Evolutionary conservation across 92 coral and sea anemone genomes (phyloP).

Genomic region (Paramuricea clavata): DNA sequence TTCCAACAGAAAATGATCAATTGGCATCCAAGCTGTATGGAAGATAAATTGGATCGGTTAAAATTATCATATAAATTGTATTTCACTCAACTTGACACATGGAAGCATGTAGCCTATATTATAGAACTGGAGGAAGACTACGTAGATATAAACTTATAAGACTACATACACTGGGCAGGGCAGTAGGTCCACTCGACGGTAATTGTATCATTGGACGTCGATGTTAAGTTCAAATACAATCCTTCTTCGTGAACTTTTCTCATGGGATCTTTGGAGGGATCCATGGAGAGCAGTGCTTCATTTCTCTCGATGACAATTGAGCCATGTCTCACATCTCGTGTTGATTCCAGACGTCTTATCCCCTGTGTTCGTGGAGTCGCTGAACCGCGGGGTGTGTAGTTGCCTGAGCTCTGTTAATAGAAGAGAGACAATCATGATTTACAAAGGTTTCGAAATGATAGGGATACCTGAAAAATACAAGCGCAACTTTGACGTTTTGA

Average conservation of each 20-base stretch:
- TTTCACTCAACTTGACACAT: not conserved
- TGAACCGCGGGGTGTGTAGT: not conserved
- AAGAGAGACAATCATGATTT: not conserved
- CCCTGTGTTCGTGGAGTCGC: not conserved
- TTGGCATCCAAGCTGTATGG: slow-evolving; percentile 29
- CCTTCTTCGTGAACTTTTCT: slow-evolving; percentile 19
- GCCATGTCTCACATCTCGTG: slow-evolving; percentile 20
- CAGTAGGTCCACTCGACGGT: slow-evolving; percentile 41
- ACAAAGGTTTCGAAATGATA: no score
- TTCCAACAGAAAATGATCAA: slow-evolving; percentile 38
- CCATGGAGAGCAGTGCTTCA: slow-evolving; percentile 26
- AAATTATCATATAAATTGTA: no score
- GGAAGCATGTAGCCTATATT: no score
- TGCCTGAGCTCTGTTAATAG: not conserved
- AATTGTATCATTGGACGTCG: slow-evolving; percentile 21
- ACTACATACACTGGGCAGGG: slow-evolving; percentile 22
- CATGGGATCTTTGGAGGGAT: slow-evolving; percentile 21
- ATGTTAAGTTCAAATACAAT: not conserved
- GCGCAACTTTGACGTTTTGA: no score
- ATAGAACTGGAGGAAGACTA: no score
- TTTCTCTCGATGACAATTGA: slow-evolving; percentile 25
- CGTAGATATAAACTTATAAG: no score
- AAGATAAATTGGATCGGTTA: no score
- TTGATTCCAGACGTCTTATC: slow-evolving; percentile 11
- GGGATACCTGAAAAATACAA: no score